Percentiles rank a stretch among this genome's conserved stretches.
phyloP scores from a whole-genome alignment of 2,113 vertebrate genomes.

The Garra rufa region DNA sequence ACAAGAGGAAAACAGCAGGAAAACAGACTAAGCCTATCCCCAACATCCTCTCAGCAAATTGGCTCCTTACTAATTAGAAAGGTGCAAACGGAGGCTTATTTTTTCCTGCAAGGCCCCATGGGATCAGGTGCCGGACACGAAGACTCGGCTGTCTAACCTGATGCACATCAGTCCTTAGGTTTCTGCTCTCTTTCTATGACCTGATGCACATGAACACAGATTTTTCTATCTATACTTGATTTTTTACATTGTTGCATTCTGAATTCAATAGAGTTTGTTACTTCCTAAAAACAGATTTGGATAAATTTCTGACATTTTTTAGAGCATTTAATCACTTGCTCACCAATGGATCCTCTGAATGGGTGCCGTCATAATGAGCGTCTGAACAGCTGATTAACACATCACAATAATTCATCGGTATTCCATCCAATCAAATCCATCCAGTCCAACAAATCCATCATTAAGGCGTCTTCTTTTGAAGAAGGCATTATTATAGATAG shows the following conservation, averaged over 20 bases:
- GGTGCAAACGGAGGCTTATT: constrained; percentile 34
- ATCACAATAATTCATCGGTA: too few species aligned
- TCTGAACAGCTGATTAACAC: background rate
- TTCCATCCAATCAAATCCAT: too few species aligned
- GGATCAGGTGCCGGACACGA: constrained; percentile 33
- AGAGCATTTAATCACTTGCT: background rate
- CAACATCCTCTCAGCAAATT: constrained; percentile 4
- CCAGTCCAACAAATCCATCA: too few species aligned
- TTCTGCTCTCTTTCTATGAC: background rate
- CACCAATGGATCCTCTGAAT: background rate
- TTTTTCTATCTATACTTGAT: background rate
- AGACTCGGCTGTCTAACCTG: constrained; percentile 38
- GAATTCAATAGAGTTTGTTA: background rate
- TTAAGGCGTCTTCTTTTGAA: background rate
- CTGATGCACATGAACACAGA: background rate
- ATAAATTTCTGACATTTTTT: too few species aligned
- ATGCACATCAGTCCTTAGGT: background rate
- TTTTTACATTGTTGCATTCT: background rate
- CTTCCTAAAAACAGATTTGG: background rate
- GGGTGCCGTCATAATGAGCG: background rate
- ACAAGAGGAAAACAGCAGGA: background rate
- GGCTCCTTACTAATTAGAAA: constrained; percentile 30
- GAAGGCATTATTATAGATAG: background rate
- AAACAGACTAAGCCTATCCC: background rate
- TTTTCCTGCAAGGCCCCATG: constrained; percentile 31